Percentiles rank a stretch among this genome's conserved stretches.
These are phyloP conservation scores for Montipora capitata DNA, from an alignment of 92 coral and sea anemone species.

Conservation along the genomic window DNA sequence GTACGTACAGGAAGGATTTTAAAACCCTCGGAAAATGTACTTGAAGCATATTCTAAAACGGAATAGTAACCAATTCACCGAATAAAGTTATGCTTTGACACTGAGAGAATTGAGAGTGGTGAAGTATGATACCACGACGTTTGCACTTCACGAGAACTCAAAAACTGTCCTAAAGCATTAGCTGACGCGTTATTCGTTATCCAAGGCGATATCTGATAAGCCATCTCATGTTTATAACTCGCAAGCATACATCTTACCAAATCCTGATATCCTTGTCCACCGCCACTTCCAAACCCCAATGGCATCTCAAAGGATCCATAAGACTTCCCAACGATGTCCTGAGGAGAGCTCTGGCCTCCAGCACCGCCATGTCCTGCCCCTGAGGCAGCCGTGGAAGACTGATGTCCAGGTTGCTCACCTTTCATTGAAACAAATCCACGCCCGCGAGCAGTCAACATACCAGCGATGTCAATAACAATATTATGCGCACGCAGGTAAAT, in stretches of 20 bases:
- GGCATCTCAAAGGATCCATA: slow-evolving; percentile 90
- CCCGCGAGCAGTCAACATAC: slow-evolving; percentile 86
- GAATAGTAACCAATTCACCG: no score
- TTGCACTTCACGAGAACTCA: no score
- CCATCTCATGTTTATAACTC: no score
- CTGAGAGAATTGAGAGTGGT: no score
- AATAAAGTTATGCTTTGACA: no score
- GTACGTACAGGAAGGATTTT: no score
- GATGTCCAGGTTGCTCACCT: slow-evolving; percentile 86
- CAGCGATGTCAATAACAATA: slow-evolving; percentile 87
- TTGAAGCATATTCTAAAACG: no score
- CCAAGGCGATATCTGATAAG: no score
- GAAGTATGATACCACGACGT: no score
- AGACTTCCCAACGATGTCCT: slow-evolving; percentile 86
- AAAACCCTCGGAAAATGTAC: no score
- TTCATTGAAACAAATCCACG: slow-evolving; percentile 85
- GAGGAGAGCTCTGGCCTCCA: slow-evolving; percentile 89
- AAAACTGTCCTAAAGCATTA: no score
- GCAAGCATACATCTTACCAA: slow-evolving; percentile 70
- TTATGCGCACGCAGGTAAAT: slow-evolving; percentile 80
- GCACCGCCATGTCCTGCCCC: slow-evolving; percentile 99
- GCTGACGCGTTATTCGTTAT: no score
- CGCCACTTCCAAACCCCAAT: slow-evolving; percentile 93
- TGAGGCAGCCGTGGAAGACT: slow-evolving; percentile 82
- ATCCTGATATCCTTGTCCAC: slow-evolving; percentile 88